Base-by-base conservation (phyloP, 2,888 invertebrate genomes). In the Meganola albula region DNA sequence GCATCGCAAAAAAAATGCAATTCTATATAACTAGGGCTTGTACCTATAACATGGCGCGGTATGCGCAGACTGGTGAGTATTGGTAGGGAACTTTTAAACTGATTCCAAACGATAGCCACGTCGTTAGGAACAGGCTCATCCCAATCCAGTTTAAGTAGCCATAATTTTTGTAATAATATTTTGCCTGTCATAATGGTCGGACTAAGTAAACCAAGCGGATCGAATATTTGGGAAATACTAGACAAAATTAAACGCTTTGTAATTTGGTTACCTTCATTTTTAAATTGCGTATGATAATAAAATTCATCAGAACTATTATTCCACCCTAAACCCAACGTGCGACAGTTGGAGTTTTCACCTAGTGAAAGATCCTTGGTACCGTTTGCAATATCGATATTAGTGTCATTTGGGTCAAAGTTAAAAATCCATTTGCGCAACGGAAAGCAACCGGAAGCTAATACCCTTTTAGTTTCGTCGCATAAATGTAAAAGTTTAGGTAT, bases 1-100 rank as follows among this genome's bases (percentile, higher is more conserved):
- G 30, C 34, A 8, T 34, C 39, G 1, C 28, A 21, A 10, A 35
- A 32, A 7, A 37, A 26, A 3, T 31, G 31, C 5, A 36, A 5
- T 13, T 34, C 20, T 10, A 3, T 27, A 12, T 27, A 18, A 1
- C 8, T n/a, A n/a, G 12, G 10, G 9, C 13, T 20, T 18, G 2
- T 2, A 12, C 12, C 20, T 3, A 4, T 24, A 4, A 25, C 10
- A 3, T 20, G 13, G 25, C 31, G 31, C 9, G 31, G 31, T 5
- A 31, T 10, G 18, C 9, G 16, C 2, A 31, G 18, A 9, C 25
- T 8, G 4, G 31, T 24, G 26, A 31, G 13, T 23, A 8, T 10
- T 29, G 5, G 29, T 1, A 29, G 10, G n/a, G 2, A 10, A 10
- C 1, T 3, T 8, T 23, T 9, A 6, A 33, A 33, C 8, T 33